These are phyloP conservation scores for Ammospiza nelsoni DNA, from an alignment of 2,113 vertebrate species.

Conservation along the genomic window DNA sequence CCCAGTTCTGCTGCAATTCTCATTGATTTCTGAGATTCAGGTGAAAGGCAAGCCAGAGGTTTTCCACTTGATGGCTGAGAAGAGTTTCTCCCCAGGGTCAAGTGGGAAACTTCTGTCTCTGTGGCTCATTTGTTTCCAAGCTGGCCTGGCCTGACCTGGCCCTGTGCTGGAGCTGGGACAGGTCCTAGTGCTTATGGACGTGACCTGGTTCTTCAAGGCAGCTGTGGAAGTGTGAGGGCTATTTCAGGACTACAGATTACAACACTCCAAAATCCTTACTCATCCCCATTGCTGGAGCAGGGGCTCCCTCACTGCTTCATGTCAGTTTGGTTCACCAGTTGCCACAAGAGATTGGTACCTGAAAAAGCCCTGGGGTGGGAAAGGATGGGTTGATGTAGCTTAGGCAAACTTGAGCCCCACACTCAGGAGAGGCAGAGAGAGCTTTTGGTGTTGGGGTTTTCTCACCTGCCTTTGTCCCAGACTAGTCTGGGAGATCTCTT, in stretches of 20 bases:
- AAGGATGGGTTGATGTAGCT: neutral
- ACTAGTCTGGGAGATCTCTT: neutral
- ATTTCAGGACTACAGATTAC: neutral
- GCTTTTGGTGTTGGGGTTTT: neutral
- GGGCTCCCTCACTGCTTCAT: neutral
- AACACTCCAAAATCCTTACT: neutral
- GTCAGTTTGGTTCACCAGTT: neutral
- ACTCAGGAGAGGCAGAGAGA: neutral
- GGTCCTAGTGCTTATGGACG: neutral
- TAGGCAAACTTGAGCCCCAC: neutral
- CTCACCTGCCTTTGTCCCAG: neutral
- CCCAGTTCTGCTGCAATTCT: conserved; percentile 17
- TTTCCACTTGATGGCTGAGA: conserved; percentile 5
- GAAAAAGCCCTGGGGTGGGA: neutral
- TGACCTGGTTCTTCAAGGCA: neutral
- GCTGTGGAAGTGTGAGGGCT: neutral
- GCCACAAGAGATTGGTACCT: neutral
- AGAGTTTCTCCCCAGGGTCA: neutral
- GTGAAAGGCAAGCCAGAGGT: conserved; percentile 26
- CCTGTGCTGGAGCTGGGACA: neutral
- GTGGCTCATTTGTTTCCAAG: neutral
- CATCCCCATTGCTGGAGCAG: neutral
- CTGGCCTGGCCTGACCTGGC: neutral
- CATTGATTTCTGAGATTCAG: neutral
- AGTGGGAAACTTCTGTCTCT: neutral